phyloP scores from a whole-genome alignment of 2,888 invertebrate species.

The Lasius fuliginosus region DNA sequence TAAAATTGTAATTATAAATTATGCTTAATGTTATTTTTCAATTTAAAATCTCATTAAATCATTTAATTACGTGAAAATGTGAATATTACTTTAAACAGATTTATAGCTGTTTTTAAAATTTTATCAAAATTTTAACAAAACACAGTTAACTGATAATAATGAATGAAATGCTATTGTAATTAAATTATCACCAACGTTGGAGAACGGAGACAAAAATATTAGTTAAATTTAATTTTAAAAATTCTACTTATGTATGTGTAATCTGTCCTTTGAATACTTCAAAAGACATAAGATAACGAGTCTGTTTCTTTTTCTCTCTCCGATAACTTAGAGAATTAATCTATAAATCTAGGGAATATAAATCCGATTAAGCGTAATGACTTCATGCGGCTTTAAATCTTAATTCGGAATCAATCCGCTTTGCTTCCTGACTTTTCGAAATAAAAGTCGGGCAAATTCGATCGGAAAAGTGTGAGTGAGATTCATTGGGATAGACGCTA shows the following conservation, averaged over 20 bases:
- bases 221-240: neutral
- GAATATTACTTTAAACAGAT: neutral
- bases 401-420: slow-evolving; percentile 36
- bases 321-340: neutral
- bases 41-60: neutral
- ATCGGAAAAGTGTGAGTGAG: slow-evolving; percentile 14
- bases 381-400: slow-evolving; percentile 13
- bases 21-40: neutral
- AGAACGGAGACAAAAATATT: neutral
- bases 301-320: neutral
- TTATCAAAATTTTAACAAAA: neutral
- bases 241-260: neutral
- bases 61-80: slow-evolving; percentile 6
- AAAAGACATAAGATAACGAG: neutral
- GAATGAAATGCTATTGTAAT: neutral
- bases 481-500: slow-evolving; percentile 39
- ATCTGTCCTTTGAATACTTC: neutral
- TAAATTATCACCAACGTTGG: neutral
- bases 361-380: neutral
- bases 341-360: neutral
- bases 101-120: neutral
- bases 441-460: neutral
- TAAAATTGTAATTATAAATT: neutral
- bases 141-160: neutral
- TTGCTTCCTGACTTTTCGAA: neutral